Evolutionary conservation across 2,113 vertebrate species (phyloP), one percentile per base, ranked within the genome.

Genomic region (Trochalopteron elliotii): DNA sequence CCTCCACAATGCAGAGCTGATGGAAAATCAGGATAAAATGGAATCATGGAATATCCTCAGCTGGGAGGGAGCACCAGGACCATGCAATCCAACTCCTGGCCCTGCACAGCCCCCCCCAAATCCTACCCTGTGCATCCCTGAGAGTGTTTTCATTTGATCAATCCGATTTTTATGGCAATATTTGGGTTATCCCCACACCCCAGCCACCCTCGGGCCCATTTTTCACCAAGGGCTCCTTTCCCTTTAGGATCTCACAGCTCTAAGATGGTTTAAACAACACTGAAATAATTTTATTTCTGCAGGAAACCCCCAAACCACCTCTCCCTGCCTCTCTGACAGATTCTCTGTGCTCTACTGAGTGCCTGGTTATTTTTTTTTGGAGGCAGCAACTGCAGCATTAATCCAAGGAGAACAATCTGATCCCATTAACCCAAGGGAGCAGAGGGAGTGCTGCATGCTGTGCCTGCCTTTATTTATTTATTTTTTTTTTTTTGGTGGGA

Each of bases 1-100:
- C 83, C 98, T 97, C 97, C 98, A 98, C 2, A 94, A 77, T 11
- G 83, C 69, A 11, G 95, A 40, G 70, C 83, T 96, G 85, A 85
- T 76, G 93, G 83, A 78, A 94, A 37, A 96, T 78, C 31, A 22
- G 88, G 53, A 65, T 3, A 55, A 5, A n/a, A 22, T 0, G 6
- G 11, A 14, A 31, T 57, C 2, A 10, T 4, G 72, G 72, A 77
- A 52, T 44, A 7, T 27, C 44, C 71, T 21, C 16, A n/a, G 10
- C 1, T 20, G 20, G n/a, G 50, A 74, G 15, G n/a, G 28, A 25
- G 14, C 69, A 7, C 4, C 10, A 10, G 82, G 59, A 35, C 3
- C 44, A 35, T 3, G 3, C 5, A 35, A 49, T 18, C 10, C 83
- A 59, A 5, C 23, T 18, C 17, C 57, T 37, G 57, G 17, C 47